A percentile compares a stretch with the other conserved stretches of the same genome.
Conservation (phyloP, 2,113 vertebrate genomes). For the Thalassoma bifasciatum region DNA sequence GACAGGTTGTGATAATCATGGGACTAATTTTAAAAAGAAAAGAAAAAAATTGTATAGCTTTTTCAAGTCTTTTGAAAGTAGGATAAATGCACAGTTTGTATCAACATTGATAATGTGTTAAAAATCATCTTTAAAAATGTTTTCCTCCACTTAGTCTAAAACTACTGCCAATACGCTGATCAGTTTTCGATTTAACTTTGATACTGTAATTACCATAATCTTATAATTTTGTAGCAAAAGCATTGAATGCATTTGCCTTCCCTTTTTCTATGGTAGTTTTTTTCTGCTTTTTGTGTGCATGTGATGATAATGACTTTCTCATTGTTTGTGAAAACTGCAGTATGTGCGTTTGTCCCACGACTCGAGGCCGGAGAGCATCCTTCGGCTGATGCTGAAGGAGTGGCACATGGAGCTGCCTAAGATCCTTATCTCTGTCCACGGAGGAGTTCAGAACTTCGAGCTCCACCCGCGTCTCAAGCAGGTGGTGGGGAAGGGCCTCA, state of each 20-base stretch:
- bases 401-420: conserved; percentile 99
- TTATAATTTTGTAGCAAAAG: not conserved
- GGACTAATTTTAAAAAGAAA: no score
- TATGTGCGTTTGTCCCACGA: conserved; percentile 95
- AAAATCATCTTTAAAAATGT: no score
- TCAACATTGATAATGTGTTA: no score
- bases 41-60: no score
- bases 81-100: no score
- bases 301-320: not conserved
- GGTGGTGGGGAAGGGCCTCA: conserved; percentile 96
- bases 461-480: conserved; percentile 98
- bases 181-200: not conserved
- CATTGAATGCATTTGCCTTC: no score
- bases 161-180: no score
- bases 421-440: conserved; percentile 98
- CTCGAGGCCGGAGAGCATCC: conserved; percentile 93
- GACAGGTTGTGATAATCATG: no score
- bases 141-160: no score
- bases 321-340: conserved; percentile 73
- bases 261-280: no score
- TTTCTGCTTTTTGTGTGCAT: not conserved
- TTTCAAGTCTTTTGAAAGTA: no score
- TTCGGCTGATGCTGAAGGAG: conserved; percentile 96
- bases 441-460: conserved; percentile 98
- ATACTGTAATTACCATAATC: not conserved